These are phyloP conservation scores for Cantharis rufa DNA, from an alignment of 2,888 invertebrate genomes.

Conservation along the genomic window DNA sequence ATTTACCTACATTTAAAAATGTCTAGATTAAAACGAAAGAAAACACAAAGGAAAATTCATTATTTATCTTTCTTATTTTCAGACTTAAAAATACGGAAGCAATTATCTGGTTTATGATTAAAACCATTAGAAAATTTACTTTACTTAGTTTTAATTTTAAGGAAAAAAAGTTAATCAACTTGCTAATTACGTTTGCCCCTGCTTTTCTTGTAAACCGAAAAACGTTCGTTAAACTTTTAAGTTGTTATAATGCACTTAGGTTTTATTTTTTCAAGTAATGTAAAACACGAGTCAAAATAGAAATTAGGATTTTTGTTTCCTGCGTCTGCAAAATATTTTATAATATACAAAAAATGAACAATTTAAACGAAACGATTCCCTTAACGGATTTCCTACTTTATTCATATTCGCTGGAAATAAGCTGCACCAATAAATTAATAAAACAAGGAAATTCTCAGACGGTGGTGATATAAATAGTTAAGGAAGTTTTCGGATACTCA, in stretches of 20 bases:
- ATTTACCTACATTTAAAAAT: not conserved
- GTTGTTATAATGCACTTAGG: not conserved
- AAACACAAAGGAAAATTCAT: not conserved
- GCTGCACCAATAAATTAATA: not conserved
- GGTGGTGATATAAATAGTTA: not conserved
- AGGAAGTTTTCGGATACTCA: not conserved
- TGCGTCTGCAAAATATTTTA: not conserved
- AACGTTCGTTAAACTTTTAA: not conserved
- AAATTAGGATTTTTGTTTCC: not conserved
- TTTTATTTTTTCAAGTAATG: not conserved
- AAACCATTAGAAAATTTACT: slow-evolving; percentile 22
- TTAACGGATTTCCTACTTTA: not conserved
- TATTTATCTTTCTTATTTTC: slow-evolving; percentile 1
- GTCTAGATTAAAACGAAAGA: not conserved
- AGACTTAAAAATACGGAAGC: not conserved
- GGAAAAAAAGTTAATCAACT: slow-evolving; percentile 20
- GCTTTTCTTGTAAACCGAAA: not conserved
- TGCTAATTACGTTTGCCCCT: slow-evolving; percentile 14
- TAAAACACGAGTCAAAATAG: not conserved
- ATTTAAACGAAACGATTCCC: not conserved
- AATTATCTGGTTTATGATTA: slow-evolving; percentile 20
- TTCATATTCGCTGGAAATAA: not conserved
- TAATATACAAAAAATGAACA: not conserved
- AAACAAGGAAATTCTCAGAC: not conserved
- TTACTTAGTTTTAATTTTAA: slow-evolving; percentile 16